Conservation (phyloP, 2,888 invertebrate genomes). For the Steinernema hermaphroditum region DNA sequence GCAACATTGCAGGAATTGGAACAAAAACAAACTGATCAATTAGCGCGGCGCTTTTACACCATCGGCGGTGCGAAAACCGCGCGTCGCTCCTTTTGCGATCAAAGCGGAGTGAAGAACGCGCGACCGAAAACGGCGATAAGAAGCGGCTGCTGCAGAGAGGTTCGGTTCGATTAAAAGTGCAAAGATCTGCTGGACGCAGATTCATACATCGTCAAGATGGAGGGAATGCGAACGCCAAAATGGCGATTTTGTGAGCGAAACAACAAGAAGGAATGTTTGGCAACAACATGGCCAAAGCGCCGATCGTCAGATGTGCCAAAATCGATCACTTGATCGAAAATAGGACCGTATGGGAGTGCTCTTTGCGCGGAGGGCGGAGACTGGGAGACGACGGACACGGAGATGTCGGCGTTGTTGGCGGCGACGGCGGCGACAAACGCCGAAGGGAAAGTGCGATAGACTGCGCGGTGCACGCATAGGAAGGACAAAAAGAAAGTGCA, state of each 20-base stretch:
- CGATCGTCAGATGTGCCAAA: not conserved
- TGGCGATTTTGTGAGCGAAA: too few relatives aligned
- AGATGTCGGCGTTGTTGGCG: not conserved
- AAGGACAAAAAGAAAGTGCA: too few relatives aligned
- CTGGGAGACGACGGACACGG: slow-evolving; percentile 24
- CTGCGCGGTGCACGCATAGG: not conserved
- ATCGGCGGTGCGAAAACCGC: not conserved
- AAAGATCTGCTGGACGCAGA: not conserved
- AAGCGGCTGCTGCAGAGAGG: not conserved
- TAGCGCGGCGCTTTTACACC: too few relatives aligned
- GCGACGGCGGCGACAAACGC: slow-evolving; percentile 15
- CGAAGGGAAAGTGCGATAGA: not conserved
- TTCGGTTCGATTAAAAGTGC: slow-evolving; percentile 21
- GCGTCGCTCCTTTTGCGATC: slow-evolving; percentile 5
- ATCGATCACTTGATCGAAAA: slow-evolving; percentile 1
- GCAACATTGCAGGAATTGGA: too few relatives aligned
- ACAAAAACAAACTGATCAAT: too few relatives aligned
- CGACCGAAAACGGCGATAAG: slow-evolving; percentile 6
- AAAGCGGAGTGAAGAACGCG: slow-evolving; percentile 21
- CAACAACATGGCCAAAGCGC: not conserved
- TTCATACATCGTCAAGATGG: too few relatives aligned
- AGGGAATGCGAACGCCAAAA: too few relatives aligned
- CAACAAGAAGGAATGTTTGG: too few relatives aligned
- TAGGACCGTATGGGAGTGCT: not conserved
- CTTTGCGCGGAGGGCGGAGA: slow-evolving; percentile 16